A percentile compares a stretch with the other conserved stretches of the same genome.
These are phyloP conservation scores for Zhuqinia jingwanae DNA, from an alignment of 2,888 invertebrate species.

Conservation along the genomic window DNA sequence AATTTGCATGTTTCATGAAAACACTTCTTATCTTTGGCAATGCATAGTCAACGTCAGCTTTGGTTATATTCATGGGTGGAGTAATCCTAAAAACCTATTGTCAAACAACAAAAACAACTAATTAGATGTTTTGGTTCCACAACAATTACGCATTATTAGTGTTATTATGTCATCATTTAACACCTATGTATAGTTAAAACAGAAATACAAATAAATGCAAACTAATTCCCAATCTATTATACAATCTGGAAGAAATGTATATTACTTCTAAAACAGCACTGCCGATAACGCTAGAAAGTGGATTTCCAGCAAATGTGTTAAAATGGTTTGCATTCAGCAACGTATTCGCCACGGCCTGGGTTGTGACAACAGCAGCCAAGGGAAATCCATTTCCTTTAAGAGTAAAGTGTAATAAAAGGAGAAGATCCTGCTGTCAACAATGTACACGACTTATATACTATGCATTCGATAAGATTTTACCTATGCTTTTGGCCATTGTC, in stretches of 20 bases:
- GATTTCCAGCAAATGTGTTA: slow-evolving; percentile 98
- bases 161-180: too few species aligned
- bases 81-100: slow-evolving; percentile 92
- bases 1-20: slow-evolving; percentile 81
- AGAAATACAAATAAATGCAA: too few species aligned
- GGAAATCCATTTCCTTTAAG: slow-evolving; percentile 93
- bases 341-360: slow-evolving; percentile 90
- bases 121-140: slow-evolving; percentile 4
- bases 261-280: slow-evolving; percentile 96
- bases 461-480: too few species aligned
- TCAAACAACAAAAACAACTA: too few species aligned
- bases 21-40: slow-evolving; percentile 85
- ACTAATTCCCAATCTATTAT: too few species aligned
- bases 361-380: slow-evolving; percentile 96
- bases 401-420: not conserved
- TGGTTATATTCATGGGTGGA: slow-evolving; percentile 96
- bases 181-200: too few species aligned
- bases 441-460: not conserved
- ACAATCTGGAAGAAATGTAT: too few species aligned
- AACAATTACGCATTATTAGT: slow-evolving; percentile 80
- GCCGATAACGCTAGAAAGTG: slow-evolving; percentile 93
- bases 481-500: slow-evolving; percentile 96
- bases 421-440: not conserved
- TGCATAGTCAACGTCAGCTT: slow-evolving; percentile 90
- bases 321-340: slow-evolving; percentile 91